phyloP scores from a whole-genome alignment of 2,113 vertebrate genomes.

The Scytalopus superciliaris region DNA sequence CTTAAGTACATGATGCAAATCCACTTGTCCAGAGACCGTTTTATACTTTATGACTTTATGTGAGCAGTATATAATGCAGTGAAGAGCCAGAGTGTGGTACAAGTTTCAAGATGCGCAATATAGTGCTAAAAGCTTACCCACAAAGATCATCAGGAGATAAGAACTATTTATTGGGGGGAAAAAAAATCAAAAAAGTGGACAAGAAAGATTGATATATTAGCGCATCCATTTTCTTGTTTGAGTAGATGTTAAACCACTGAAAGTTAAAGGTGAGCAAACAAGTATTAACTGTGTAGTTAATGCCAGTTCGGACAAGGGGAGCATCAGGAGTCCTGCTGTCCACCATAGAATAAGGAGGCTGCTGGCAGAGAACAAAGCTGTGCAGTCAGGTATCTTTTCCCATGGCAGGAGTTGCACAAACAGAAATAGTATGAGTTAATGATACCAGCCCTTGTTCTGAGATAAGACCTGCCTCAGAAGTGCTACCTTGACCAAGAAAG shows the following conservation, averaged over 20 bases:
- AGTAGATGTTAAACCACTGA: background rate
- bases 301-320: background rate
- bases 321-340: background rate
- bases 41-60: background rate
- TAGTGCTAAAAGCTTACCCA: background rate
- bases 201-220: background rate
- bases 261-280: background rate
- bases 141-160: rapidly evolving
- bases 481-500: background rate
- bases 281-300: background rate
- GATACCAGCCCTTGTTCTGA: background rate
- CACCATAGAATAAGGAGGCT: background rate
- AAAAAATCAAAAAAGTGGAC: too few species aligned
- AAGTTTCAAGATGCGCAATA: background rate
- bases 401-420: rapidly evolving
- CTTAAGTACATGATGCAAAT: background rate
- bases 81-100: background rate
- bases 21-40: background rate
- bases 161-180: background rate
- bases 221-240: background rate
- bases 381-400: background rate
- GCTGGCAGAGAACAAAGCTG: background rate
- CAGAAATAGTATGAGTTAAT: background rate
- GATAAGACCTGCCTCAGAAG: background rate
- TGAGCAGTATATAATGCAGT: background rate